A percentile compares a stretch with the other conserved stretches of the same genome.
Conservation (phyloP, 2,888 invertebrate species). For the Abscondita cerata region DNA sequence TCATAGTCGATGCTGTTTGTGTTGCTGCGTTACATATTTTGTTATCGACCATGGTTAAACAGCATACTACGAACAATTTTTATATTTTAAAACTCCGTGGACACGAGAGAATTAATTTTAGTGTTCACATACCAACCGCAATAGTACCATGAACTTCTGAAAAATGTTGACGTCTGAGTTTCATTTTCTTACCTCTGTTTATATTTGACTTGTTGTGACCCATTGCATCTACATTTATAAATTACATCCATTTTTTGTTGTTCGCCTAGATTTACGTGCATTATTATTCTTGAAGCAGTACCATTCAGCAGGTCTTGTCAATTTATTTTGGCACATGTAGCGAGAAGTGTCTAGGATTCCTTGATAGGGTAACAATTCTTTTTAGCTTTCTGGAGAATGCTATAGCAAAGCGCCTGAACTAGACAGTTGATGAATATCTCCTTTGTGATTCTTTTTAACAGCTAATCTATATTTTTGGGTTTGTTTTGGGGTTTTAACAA, state of each 20-base stretch:
- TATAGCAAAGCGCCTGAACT: not conserved
- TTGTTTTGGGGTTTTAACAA: not conserved
- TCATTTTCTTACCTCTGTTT: not conserved
- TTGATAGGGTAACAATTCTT: not conserved
- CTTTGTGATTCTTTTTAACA: not conserved
- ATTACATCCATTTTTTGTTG: not conserved
- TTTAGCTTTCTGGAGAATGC: not conserved
- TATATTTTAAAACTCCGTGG: too few relatives aligned
- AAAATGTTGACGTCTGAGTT: not conserved
- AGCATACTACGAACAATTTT: too few relatives aligned
- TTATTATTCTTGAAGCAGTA: not conserved
- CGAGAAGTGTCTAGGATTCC: not conserved
- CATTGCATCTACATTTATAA: not conserved
- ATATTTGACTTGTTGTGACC: not conserved
- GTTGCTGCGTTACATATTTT: not conserved
- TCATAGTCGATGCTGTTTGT: not conserved
- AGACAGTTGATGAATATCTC: not conserved
- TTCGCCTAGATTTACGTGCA: not conserved
- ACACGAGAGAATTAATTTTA: too few relatives aligned
- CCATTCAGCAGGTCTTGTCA: not conserved
- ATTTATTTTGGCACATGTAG: not conserved
- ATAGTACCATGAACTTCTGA: not conserved
- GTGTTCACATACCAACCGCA: not conserved
- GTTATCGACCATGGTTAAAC: not conserved
- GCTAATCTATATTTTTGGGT: not conserved